Evolutionary conservation across 2,888 invertebrate species (phyloP).

Genomic region (Dicyrtoma fusca): DNA sequence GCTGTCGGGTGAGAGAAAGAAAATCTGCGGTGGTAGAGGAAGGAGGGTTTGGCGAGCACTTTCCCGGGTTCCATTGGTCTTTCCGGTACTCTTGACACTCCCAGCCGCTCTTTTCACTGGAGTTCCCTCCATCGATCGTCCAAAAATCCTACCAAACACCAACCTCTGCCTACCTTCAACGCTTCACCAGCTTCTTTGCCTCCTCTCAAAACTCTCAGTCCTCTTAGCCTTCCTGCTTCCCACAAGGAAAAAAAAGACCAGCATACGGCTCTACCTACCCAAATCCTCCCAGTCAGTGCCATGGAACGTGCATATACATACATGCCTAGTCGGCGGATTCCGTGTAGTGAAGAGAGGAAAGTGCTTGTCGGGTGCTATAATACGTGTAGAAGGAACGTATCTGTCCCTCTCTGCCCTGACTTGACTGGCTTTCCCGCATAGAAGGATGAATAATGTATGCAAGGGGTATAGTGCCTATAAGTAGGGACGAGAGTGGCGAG

Average conservation of each 20-base stretch:
- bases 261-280: conserved; percentile 13
- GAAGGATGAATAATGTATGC: too few relatives aligned
- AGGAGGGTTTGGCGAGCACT: conserved; percentile 57
- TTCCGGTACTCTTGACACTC: conserved; percentile 57
- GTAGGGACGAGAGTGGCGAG: not conserved
- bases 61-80: conserved; percentile 57
- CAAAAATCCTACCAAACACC: conserved; percentile 46
- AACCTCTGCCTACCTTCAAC: conserved; percentile 36
- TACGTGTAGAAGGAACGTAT: too few relatives aligned
- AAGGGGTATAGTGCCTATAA: too few relatives aligned
- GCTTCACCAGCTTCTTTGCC: conserved; percentile 25
- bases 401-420: too few relatives aligned
- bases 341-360: not conserved
- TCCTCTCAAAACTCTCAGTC: conserved; percentile 25
- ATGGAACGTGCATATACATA: not conserved
- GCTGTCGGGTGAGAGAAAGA: conserved; percentile 56
- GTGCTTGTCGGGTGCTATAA: too few relatives aligned
- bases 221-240: not conserved
- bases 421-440: too few relatives aligned
- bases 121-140: conserved; percentile 46
- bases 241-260: not conserved
- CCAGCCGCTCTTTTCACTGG: conserved; percentile 56
- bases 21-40: conserved; percentile 51
- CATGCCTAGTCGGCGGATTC: not conserved
- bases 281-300: not conserved